phyloP scores from a whole-genome alignment of 2,888 invertebrate species.

The Meghimatium bilineatum region DNA sequence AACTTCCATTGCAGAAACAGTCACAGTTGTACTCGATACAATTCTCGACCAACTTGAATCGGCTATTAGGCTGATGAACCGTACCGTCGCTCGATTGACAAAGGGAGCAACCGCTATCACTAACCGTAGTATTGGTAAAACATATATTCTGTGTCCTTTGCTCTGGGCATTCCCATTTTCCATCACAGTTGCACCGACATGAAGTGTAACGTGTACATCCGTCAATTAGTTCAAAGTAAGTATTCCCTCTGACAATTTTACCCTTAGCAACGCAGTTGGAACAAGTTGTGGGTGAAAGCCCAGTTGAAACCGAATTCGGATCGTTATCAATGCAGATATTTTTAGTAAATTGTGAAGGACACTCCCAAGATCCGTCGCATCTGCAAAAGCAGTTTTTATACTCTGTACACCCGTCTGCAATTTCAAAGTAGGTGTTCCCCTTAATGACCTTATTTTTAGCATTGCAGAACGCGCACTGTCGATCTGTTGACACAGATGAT shows the following conservation, averaged over 20 bases:
- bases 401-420: constrained; percentile 63
- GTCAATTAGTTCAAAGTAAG: constrained; percentile 61
- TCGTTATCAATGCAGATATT: constrained; percentile 54
- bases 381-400: constrained; percentile 64
- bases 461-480: constrained; percentile 58
- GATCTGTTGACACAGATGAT: neutral
- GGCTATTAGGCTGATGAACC: constrained; percentile 32
- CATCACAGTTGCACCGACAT: constrained; percentile 69
- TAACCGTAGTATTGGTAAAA: neutral
- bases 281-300: constrained; percentile 49
- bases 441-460: constrained; percentile 55
- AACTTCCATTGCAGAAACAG: constrained; percentile 67
- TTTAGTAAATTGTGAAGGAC: constrained; percentile 60
- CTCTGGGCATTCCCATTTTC: constrained; percentile 65
- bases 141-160: constrained; percentile 61
- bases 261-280: constrained; percentile 61
- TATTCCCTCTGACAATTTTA: constrained; percentile 57
- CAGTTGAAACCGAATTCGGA: neutral
- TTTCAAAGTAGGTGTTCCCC: constrained; percentile 63
- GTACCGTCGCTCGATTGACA: constrained; percentile 46
- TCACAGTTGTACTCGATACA: constrained; percentile 61
- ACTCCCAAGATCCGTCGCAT: constrained; percentile 69
- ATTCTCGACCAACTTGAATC: constrained; percentile 40
- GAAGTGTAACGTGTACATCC: constrained; percentile 63
- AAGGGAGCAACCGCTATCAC: constrained; percentile 18